These are phyloP conservation scores for Drosophila kambysellisi DNA, from an alignment of 2,888 invertebrate species.

Conservation along the genomic window DNA sequence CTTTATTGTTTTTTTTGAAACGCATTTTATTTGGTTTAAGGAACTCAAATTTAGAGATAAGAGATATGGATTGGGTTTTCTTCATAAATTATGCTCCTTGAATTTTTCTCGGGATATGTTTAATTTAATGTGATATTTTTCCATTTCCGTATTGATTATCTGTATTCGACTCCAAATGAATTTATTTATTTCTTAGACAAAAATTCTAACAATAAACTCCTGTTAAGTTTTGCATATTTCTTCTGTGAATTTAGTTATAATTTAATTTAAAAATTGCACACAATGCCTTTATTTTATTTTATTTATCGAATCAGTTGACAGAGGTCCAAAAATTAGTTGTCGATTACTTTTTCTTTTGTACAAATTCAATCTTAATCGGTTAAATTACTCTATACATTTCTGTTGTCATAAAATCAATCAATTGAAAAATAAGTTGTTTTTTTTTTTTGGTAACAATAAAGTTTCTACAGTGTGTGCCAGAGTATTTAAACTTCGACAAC, in stretches of 20 bases:
- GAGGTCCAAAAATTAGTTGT: neutral
- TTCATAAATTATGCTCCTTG: too few species aligned
- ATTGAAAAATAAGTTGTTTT: neutral
- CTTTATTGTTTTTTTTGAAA: slow-evolving; percentile 1
- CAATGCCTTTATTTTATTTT: neutral
- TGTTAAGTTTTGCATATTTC: neutral
- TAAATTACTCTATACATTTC: neutral
- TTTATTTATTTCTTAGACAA: neutral
- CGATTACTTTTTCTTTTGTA: neutral
- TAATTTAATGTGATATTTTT: neutral
- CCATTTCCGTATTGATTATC: neutral
- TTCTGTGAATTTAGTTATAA: neutral
- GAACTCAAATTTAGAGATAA: neutral
- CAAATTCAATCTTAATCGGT: neutral
- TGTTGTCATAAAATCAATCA: neutral
- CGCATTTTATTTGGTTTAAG: neutral
- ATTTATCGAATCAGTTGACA: neutral
- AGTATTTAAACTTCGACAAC: neutral
- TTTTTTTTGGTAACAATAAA: neutral
- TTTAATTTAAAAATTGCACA: neutral
- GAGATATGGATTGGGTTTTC: neutral
- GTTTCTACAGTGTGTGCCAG: neutral
- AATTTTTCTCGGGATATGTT: neutral
- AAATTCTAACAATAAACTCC: neutral
- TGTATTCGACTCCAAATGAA: neutral